Evolutionary conservation across 2,113 vertebrate species (phyloP).

Genomic region (Danio rerio): DNA sequence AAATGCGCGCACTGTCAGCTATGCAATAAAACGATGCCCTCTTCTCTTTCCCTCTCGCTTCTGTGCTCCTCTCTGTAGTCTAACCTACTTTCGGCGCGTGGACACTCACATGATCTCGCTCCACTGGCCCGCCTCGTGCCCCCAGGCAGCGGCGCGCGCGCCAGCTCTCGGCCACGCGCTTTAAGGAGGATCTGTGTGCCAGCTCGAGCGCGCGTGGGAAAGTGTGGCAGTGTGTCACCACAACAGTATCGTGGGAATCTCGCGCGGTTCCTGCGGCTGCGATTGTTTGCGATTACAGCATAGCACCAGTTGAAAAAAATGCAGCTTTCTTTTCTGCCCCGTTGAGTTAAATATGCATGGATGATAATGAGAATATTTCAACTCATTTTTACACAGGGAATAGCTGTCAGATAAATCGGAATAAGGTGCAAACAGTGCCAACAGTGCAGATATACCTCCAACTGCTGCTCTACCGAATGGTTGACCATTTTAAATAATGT

Average conservation of each 20-base stretch:
- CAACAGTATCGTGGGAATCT: slow-evolving; percentile 69
- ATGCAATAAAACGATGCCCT: slow-evolving; percentile 40
- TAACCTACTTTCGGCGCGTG: slow-evolving; percentile 78
- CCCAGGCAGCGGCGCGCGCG: slow-evolving; percentile 59
- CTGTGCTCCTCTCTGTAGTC: slow-evolving; percentile 41
- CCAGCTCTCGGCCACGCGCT: slow-evolving; percentile 63
- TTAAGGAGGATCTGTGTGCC: slow-evolving; percentile 57
- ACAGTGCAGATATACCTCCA: no score
- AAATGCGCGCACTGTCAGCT: not conserved
- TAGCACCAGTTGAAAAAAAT: not conserved
- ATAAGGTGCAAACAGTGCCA: not conserved
- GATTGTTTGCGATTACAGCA: slow-evolving; percentile 9
- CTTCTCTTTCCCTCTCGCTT: slow-evolving; percentile 33
- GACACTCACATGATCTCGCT: slow-evolving; percentile 80
- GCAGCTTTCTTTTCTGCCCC: not conserved
- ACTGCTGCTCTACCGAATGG: no score
- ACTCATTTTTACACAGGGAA: not conserved
- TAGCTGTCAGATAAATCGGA: not conserved
- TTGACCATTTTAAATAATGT: no score
- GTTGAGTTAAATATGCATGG: not conserved
- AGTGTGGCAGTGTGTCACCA: slow-evolving; percentile 80
- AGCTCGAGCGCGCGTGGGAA: slow-evolving; percentile 73
- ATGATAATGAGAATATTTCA: not conserved
- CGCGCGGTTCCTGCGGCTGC: slow-evolving; percentile 1
- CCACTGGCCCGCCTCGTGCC: slow-evolving; percentile 73